Base-by-base conservation (phyloP, 2,113 vertebrate genomes). In the Isichthys henryi region DNA sequence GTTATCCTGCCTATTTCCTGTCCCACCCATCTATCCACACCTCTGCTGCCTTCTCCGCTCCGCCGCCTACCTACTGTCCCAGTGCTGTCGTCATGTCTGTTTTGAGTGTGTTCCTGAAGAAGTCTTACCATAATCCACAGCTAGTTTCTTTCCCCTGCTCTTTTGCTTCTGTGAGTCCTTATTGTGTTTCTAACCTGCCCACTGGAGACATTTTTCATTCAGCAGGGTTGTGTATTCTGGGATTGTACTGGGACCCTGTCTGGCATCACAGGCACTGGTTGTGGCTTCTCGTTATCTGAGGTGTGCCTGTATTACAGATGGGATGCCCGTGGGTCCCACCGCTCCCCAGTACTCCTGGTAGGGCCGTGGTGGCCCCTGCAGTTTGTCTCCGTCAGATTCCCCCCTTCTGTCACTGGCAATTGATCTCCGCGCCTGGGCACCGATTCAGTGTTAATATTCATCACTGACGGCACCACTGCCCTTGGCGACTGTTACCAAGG, bases 401-500 rank as follows among this genome's bases (percentile, higher is more conserved):
- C 84, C 74, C 21, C 46, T 23, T 31, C 39, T 85, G 84, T 70
- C 91, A 70, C 53, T 89, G 50, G 1, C 62, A 46, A 27, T 86
- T 86, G 83, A 90, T 86, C 86, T 39, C 62, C 19, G 31, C 35
- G 86, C 82, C 62, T 46, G 46, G 66, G 88, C 88, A 19, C 83
- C 90, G 88, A 87, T 86, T 90, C 86, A 23, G 90, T 39, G 50
- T 91, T 90, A 77, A 6, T 77, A 15, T 11, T 90, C 90, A 92
- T 93, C 93, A 93, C 92, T 90, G 6, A 52, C 91, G 91, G 91
- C 89, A 88, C 91, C 91, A 0, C 91, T 93, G 95, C 94, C 95
- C 95, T 93, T 94, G 91, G 92, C 89, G 83, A 93, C 95, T 15
- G 95, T 96, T 93, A 95, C 95, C 96, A 96, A 94, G 96, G 95